Base-by-base conservation (phyloP, 2,888 invertebrate genomes). In the Pasiphila rectangulata region DNA sequence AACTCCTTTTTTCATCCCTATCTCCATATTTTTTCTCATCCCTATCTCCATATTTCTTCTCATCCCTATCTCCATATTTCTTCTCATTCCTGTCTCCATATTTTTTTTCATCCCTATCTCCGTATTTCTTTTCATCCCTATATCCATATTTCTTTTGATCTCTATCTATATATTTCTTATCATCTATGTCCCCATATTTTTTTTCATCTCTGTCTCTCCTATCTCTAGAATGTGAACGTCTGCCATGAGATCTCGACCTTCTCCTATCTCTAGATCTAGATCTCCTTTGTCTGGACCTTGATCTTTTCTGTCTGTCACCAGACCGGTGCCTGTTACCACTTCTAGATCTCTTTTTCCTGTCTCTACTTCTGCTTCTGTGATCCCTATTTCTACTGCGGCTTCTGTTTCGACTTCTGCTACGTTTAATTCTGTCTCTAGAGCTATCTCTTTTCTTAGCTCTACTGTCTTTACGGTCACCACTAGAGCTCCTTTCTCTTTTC, bases 361-460 rank as follows among this genome's bases (percentile, higher is more conserved):
- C 49, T 61, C 47, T 67, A 49, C 24, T 63, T 57, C 63, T 32
- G 3, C 32, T 32, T 19, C 32, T 32, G 5, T n/a, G n/a, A n/a
- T 32, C 32, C 10, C 32, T 60, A 10, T 50, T 54, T 16, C 51
- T 54, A 7, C 46, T 54, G n/a, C 67, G 60, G 43, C 66, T 65
- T 41, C 42, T 68, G 24, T 55, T 59, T 47, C 71, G 75, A 10
- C 80, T 80, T 41, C 71, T 68, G 54, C 70, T 70, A 35, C 72
- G 70, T 49, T 69, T 72, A 27, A 50, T 60, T 36, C 53, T 70
- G 16, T 80, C 81, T 54, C 68, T 72, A 34, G 79, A 79, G 12
- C 59, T 64, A 10, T 78, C 75, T 48, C 64, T 71, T 42, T 61
- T 75, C 42, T 64, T 78, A 36, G 62, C 57, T 25, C 7, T 49